Evolutionary conservation across 2,888 invertebrate genomes (phyloP).

Genomic region (Hirtodrosophila histrioides): DNA sequence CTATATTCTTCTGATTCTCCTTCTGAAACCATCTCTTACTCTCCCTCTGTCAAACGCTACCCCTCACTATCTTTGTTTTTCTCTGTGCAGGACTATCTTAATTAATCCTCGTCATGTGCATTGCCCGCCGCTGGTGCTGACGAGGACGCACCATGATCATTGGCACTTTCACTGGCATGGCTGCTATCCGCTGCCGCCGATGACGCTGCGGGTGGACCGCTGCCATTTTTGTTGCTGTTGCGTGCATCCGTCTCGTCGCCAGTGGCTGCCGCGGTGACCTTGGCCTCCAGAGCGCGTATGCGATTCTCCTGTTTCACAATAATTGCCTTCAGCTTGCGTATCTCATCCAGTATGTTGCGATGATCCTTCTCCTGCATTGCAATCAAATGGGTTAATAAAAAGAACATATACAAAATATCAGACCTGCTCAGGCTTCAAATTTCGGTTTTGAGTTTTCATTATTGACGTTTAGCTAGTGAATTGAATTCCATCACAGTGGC

Average conservation of each 20-base stretch:
- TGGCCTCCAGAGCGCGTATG: conserved; percentile 84
- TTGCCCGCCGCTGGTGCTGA: conserved; percentile 51
- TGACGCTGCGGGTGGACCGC: conserved; percentile 21
- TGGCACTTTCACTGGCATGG: conserved; percentile 75
- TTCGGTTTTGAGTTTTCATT: no score
- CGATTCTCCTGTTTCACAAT: conserved; percentile 96
- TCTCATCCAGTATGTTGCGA: conserved; percentile 94
- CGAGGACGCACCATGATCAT: conserved; percentile 65
- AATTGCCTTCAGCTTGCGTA: conserved; percentile 95
- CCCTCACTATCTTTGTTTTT: not conserved
- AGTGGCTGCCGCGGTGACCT: conserved; percentile 77
- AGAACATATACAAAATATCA: not conserved
- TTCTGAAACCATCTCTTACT: conserved; percentile 6
- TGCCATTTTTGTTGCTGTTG: conserved; percentile 66
- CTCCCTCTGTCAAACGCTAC: not conserved
- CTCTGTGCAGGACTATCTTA: not conserved
- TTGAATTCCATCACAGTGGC: no score
- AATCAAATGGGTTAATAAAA: not conserved
- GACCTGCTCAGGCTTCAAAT: no score
- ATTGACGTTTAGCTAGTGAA: no score
- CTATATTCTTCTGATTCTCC: conserved; percentile 12
- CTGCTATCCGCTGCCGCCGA: conserved; percentile 51
- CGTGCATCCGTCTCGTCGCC: conserved; percentile 79
- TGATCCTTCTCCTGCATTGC: conserved; percentile 86
- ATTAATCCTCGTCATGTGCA: conserved; percentile 63